Base-by-base conservation (phyloP, 2,888 invertebrate genomes). In the Formica aserva region DNA sequence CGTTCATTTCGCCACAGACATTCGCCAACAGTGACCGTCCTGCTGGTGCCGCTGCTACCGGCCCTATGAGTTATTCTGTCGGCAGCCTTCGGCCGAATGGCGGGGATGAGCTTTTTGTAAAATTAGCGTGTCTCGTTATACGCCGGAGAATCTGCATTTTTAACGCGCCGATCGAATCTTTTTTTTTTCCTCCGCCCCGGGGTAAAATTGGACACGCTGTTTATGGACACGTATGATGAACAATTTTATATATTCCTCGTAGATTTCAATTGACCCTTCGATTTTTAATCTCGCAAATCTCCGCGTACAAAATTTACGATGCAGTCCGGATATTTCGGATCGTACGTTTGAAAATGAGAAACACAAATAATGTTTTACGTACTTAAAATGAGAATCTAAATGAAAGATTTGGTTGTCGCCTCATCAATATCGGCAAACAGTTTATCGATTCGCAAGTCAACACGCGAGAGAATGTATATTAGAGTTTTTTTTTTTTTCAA, bases 1-100 rank as follows among this genome's bases (percentile, higher is more conserved):
- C 94, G 94, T 94, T 94, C 93, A 94, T 94, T 94, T 94, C 92
- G 93, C 94, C 94, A 91, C 94, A 93, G 93, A 94, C 94, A 93
- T 93, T 94, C 93, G 92, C 92, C 92, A 94, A 93, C 93, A 92
- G 92, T 92, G 92, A 92, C 91, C 89, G 91, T 89, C 90, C 90
- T 89, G 89, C 81, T 86, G 86, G 71, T 83, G 88, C 72, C 86
- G 91, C 86, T 87, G 91, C 86, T 87, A 88, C 88, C 87, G 71
- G 85, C 84, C 82, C 85, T 87, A 91, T 93, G 93, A 93, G 93
- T 94, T 93, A 94, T 94, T 93, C 92, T 91, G 89, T 89, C 90
- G 92, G 86, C 90, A 87, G 86, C 75, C 89, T 88, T 88, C 88
- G 86, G 76, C 82, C 83, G 80, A 85, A 82, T 75, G 74, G 75